Base-by-base conservation (phyloP, 2,888 invertebrate genomes). In the Philopedon plagiatum region DNA sequence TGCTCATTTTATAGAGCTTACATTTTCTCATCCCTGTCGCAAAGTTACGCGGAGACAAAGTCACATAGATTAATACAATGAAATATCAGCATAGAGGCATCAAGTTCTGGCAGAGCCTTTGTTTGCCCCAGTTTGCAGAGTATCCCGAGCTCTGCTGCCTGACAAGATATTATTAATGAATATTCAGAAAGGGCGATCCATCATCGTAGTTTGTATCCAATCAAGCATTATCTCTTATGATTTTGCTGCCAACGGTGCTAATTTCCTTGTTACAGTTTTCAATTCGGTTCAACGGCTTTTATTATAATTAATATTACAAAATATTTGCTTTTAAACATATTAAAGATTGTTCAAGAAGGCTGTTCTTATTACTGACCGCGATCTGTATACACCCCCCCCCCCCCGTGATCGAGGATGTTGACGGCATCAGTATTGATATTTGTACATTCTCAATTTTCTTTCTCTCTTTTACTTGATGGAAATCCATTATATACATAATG, bases 111-210 rank as follows among this genome's bases (percentile, higher is more conserved):
- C 46, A 18, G 15, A 54, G 41, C 34, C 32, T 29, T 62, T 62
- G 44, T 57, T 64, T 64, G 63, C 58, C 68, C 68, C 64, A 73
- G 73, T 69, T 73, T 64, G 58, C 64, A 63, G 32, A 63, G 65
- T 65, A 56, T 65, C 60, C 39, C 29, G n/a, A 44, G 46, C 18
- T n/a, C n/a, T n/a, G n/a, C 51, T 54, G 11, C 54, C 64, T 44
- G 73, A 73, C 73, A 73, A 34, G 56, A 49, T 49, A 51, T 73
- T 73, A 73, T 73, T 73, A 73, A 73, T 73, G 73, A 73, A 72
- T 72, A 72, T 72, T 72, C 72, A 57, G 58, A 37, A 54, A 26
- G 67, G 60, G 46, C 56, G 57, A 73, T 73, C 66, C 54, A 73
- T 73, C 73, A 73, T 73, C 49, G 54, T 23, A 29, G 51, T 54